Percentiles rank a stretch among this genome's conserved stretches.
phyloP scores from a whole-genome alignment of 2,113 vertebrate species.

The Macroglossus sobrinus region DNA sequence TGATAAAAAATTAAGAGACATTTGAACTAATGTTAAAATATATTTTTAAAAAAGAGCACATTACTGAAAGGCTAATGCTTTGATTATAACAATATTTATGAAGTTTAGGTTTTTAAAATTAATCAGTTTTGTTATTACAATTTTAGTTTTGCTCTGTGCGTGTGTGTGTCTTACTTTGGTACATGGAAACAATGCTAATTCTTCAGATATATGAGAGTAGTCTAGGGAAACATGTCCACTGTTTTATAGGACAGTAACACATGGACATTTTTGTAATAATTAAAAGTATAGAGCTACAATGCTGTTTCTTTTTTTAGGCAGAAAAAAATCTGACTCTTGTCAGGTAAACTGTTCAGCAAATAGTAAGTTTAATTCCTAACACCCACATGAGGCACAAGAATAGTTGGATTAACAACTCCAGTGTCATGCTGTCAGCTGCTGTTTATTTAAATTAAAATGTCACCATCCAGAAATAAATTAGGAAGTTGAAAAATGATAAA shows the following conservation, averaged over 20 bases:
- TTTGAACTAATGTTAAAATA: neutral
- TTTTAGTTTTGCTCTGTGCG: neutral
- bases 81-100: neutral
- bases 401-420: conserved; percentile 83
- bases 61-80: neutral
- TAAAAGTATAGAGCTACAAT: conserved; percentile 6
- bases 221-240: neutral
- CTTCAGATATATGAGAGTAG: neutral
- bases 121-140: neutral
- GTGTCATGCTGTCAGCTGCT: conserved; percentile 84
- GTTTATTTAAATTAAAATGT: conserved; percentile 88
- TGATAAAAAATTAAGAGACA: neutral
- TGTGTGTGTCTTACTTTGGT: neutral
- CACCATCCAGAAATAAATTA: conserved; percentile 86
- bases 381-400: conserved; percentile 83
- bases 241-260: conserved; percentile 48
- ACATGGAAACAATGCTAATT: neutral
- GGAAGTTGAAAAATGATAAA: conserved; percentile 80
- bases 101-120: neutral
- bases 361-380: conserved; percentile 81
- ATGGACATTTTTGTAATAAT: conserved; percentile 44
- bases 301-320: conserved; percentile 44
- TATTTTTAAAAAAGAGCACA: neutral
- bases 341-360: conserved; percentile 80
- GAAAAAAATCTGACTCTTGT: conserved; percentile 72